Evolutionary conservation across 92 coral and sea anemone species (phyloP), one percentile per base, ranked within the genome.

Genomic region (Desmophyllum pertusum): DNA sequence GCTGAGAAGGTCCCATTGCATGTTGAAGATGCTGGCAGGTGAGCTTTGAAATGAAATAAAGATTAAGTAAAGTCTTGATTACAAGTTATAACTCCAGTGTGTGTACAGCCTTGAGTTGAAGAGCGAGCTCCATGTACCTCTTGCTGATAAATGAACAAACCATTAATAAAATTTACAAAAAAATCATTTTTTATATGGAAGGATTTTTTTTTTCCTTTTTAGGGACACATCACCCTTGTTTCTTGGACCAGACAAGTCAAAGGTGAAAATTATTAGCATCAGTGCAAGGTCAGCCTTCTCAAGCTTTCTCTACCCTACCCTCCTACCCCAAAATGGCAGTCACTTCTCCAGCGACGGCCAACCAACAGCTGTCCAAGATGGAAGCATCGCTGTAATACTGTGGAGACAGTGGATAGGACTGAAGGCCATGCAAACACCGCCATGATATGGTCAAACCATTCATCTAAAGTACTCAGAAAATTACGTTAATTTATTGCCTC

Each of bases 1-100:
- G 98, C 98, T 1, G 98, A 96, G 89, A 96, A 94, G 76, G 98
- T 96, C 19, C 96, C 95, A 30, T 73, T 89, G 10, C 98, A 94
- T 77, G 91, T 94, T 39, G 98, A 94, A 73, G 98, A 94, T 78
- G 70, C 82, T 71, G 93, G 85, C 69, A 69, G 86, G 98, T 96
- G 30, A 89, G 98, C 53, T 6, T 10, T 40, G 9, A 6, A n/a
- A n/a, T n/a, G n/a, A n/a, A n/a, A n/a, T n/a, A n/a, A n/a, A n/a
- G n/a, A n/a, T n/a, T n/a, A n/a, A n/a, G n/a, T n/a, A n/a, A n/a
- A n/a, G n/a, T n/a, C n/a, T n/a, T n/a, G n/a, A n/a, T n/a, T n/a
- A n/a, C n/a, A n/a, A n/a, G n/a, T n/a, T n/a, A n/a, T n/a, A n/a
- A n/a, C n/a, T n/a, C n/a, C n/a, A n/a, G n/a, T n/a, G n/a, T n/a